A percentile compares a stretch with the other conserved stretches of the same genome.
Evolutionary conservation across 2,113 vertebrate genomes (phyloP).

Genomic region (Anolis sagrei): DNA sequence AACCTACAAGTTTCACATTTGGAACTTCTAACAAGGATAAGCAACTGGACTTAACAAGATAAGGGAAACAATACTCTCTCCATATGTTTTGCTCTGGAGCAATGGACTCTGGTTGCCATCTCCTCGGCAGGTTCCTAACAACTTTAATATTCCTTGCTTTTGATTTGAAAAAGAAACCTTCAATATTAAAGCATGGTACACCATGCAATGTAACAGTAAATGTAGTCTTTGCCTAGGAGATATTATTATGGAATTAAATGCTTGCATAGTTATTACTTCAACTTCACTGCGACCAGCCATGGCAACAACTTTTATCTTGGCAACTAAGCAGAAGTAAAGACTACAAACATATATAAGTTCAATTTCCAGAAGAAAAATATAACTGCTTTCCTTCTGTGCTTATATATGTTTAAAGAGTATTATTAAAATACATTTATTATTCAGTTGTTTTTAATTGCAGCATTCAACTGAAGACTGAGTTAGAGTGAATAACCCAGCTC

Average conservation of each 20-base stretch:
- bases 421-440: constrained; percentile 64
- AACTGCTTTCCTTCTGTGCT: constrained; percentile 37
- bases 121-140: not conserved
- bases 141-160: not conserved
- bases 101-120: not conserved
- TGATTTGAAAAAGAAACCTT: too few relatives aligned
- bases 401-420: constrained; percentile 47
- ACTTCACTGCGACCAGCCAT: not conserved
- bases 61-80: not conserved
- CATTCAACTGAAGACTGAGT: constrained; percentile 65
- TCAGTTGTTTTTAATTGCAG: constrained; percentile 62
- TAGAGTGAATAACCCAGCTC: constrained; percentile 71
- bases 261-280: not conserved
- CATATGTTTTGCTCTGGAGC: not conserved
- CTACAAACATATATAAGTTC: constrained; percentile 21
- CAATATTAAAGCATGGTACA: not conserved
- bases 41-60: not conserved
- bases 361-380: constrained; percentile 13
- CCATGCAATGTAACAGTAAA: not conserved
- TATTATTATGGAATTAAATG: not conserved
- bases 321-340: not conserved
- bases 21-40: not conserved
- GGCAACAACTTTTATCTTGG: not conserved
- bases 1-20: not conserved
- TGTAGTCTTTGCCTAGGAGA: not conserved